Conservation (phyloP, 2,113 vertebrate genomes). For the Dicaeum eximium region DNA sequence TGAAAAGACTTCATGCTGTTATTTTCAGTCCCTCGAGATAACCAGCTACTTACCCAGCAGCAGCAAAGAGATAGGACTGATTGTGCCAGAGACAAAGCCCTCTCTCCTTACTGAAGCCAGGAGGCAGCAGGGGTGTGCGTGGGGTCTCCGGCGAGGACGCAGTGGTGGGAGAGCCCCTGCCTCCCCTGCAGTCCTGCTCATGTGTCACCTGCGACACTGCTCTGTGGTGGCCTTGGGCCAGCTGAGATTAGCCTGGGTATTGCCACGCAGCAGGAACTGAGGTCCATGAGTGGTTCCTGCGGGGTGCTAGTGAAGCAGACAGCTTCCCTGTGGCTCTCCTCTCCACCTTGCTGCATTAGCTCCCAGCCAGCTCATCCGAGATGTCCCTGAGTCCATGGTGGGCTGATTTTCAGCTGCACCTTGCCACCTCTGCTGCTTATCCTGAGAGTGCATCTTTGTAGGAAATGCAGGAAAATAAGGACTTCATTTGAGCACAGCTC, state of each 20-base stretch:
- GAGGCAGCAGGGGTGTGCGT: fast-evolving
- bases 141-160: fast-evolving
- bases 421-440: background rate
- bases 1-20: background rate
- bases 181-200: fast-evolving
- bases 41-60: background rate
- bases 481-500: background rate
- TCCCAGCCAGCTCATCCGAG: background rate
- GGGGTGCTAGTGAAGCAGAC: background rate
- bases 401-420: background rate
- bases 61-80: background rate
- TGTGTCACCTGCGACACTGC: background rate
- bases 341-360: background rate
- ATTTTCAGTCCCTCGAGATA: background rate
- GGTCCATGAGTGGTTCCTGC: background rate
- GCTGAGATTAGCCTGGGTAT: background rate
- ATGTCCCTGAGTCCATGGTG: background rate
- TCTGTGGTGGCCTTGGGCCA: background rate
- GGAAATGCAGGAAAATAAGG: background rate
- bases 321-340: background rate
- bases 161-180: background rate
- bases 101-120: background rate
- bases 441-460: background rate
- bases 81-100: background rate
- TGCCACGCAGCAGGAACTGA: fast-evolving